Base-by-base conservation (phyloP, 2,113 vertebrate species). In the Archocentrus centrarchus region DNA sequence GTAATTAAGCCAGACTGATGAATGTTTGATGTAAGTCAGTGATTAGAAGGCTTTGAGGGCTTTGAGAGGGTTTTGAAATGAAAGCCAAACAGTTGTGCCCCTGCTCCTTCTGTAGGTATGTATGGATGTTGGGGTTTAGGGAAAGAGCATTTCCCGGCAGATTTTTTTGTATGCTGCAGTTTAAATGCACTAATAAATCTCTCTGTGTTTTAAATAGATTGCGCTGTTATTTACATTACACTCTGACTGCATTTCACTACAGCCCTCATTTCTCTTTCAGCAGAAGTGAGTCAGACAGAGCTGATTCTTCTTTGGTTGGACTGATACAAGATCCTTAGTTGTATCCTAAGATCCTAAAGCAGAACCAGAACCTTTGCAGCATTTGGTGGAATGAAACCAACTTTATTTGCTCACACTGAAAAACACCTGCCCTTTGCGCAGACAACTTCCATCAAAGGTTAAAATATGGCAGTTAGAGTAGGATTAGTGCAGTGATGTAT, bases 1-100 rank as follows among this genome's bases (percentile, higher is more conserved):
- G 64, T 93, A 92, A 94, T 93, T 90, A 87, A 85, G 79, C 84
- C 76, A 89, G 75, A 86, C 89, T 88, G 79, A 85, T 89, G 91
- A 90, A 90, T 88, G 81, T 90, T 93, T 88, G 84, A 93, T 92
- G 84, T 89, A 75, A 86, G 73, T 78, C 86, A 62, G 87, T 93
- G 93, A 94, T 94, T 94, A 94, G 82, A 91, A 76, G 59, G 77
- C 61, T 93, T 85, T 89, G 66, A 79, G 79, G 81, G 73, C 35
- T 61, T 32, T 75, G 30, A 77, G 62, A 35, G 20, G 76, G 39
- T 89, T 90, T 87, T 85, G 75, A 88, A 88, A 83, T 82, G 53
- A 77, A 89, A 90, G 89, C 88, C 88, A 89, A 87, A 91, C 83
- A 53, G 44, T 77, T 84, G 58, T 76, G 58, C 50, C 86, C 78